These are phyloP conservation scores for Scalopus aquaticus DNA, from an alignment of 2,113 vertebrate genomes.

Conservation along the genomic window DNA sequence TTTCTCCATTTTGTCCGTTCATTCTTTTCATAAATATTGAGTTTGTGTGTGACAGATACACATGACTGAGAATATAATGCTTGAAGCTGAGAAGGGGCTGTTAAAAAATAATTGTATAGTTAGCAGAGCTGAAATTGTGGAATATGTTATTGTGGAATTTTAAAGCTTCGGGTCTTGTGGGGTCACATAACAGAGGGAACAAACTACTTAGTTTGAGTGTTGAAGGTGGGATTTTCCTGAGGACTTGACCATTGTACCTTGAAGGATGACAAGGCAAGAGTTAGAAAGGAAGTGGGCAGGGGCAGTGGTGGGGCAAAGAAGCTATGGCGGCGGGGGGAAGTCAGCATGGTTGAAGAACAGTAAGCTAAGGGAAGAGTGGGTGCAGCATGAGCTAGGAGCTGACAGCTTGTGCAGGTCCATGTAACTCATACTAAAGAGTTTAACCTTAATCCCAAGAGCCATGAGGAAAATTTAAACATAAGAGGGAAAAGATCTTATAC, in stretches of 20 bases:
- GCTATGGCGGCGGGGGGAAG: neutral
- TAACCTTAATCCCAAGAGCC: neutral
- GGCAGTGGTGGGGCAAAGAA: neutral
- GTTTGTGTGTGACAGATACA: neutral
- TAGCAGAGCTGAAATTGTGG: neutral
- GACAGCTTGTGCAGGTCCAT: neutral
- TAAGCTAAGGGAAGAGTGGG: neutral
- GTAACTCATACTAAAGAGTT: neutral
- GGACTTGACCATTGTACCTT: neutral
- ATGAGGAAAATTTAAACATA: slow-evolving; percentile 12
- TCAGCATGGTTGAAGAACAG: neutral
- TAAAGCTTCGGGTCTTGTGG: neutral
- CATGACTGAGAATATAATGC: neutral
- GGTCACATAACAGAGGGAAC: neutral
- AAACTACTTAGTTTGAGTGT: neutral
- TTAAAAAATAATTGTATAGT: neutral
- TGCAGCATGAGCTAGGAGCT: neutral
- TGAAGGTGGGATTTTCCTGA: neutral
- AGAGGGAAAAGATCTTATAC: neutral
- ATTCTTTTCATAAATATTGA: neutral
- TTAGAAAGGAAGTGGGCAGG: neutral
- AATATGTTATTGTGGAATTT: neutral
- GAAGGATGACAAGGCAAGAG: neutral
- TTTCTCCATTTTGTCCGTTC: neutral
- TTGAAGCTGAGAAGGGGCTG: neutral